A percentile compares a stretch with the other conserved stretches of the same genome.
These are phyloP conservation scores for Melinopterus prodromus DNA, from an alignment of 2,888 invertebrate genomes.

Conservation along the genomic window DNA sequence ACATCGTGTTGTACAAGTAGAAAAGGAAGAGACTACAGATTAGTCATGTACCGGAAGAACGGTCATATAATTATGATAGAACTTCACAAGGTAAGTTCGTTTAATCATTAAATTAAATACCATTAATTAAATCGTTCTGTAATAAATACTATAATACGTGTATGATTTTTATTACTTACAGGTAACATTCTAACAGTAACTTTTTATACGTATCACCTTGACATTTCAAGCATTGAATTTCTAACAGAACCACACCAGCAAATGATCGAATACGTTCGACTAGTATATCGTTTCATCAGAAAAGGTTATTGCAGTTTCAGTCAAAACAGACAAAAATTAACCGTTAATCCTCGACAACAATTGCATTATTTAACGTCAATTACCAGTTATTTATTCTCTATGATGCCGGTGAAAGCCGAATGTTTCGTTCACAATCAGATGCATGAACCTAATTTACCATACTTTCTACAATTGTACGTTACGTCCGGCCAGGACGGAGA, in stretches of 20 bases:
- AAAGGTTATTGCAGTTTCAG: neutral
- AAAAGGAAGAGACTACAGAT: too few relatives aligned
- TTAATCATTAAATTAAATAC: neutral
- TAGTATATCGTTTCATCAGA: neutral
- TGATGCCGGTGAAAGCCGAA: neutral
- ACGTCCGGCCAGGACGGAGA: neutral
- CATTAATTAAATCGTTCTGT: neutral
- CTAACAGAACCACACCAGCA: neutral
- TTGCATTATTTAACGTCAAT: neutral
- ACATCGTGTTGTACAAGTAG: too few relatives aligned
- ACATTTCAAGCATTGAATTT: constrained; percentile 4
- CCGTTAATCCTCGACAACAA: neutral
- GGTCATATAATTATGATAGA: too few relatives aligned
- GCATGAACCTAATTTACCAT: constrained; percentile 4
- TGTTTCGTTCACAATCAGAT: neutral
- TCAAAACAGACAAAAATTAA: neutral
- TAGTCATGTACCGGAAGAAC: too few relatives aligned
- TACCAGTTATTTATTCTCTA: neutral
- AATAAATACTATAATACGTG: neutral
- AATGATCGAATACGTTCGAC: neutral
- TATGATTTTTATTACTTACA: neutral
- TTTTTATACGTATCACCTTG: neutral
- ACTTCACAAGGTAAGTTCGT: too few relatives aligned
- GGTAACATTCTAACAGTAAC: neutral
- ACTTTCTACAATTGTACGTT: neutral